phyloP scores from a whole-genome alignment of 2,888 invertebrate species.

The Gortyna flavago region DNA sequence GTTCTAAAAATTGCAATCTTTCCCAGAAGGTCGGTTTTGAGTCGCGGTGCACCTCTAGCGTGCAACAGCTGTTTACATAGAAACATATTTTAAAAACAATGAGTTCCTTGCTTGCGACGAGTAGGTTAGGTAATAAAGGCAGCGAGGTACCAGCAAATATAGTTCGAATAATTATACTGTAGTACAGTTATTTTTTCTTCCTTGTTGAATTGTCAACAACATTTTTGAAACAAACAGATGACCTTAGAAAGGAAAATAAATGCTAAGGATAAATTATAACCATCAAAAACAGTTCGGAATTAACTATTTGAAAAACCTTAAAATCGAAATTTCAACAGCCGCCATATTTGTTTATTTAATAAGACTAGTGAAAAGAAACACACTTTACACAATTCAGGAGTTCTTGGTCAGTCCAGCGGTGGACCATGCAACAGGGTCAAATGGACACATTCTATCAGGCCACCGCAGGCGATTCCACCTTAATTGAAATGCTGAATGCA shows the following conservation, averaged over 20 bases:
- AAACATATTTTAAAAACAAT: conserved; percentile 11
- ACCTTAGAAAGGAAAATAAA: no score
- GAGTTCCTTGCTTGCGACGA: conserved; percentile 1
- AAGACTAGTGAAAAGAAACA: not conserved
- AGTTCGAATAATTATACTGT: conserved; percentile 5
- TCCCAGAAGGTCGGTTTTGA: not conserved
- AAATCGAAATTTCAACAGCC: not conserved
- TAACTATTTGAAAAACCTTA: not conserved
- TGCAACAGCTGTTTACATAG: not conserved
- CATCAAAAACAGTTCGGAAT: not conserved
- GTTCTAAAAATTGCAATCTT: not conserved
- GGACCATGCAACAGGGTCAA: conserved; percentile 6
- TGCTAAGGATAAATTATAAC: not conserved
- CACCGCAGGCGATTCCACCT: conserved; percentile 59
- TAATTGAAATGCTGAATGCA: conserved; percentile 75
- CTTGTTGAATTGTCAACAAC: not conserved
- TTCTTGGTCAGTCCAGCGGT: not conserved
- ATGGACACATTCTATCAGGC: conserved; percentile 43
- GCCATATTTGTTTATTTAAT: not conserved
- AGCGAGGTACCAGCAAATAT: conserved; percentile 3
- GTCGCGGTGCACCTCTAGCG: not conserved
- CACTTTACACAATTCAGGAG: not conserved
- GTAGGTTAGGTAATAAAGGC: not conserved
- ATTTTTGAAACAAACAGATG: not conserved
- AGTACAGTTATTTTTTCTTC: not conserved